Evolutionary conservation across 2,113 vertebrate genomes (phyloP).

Genomic region (Cynocephalus volans): DNA sequence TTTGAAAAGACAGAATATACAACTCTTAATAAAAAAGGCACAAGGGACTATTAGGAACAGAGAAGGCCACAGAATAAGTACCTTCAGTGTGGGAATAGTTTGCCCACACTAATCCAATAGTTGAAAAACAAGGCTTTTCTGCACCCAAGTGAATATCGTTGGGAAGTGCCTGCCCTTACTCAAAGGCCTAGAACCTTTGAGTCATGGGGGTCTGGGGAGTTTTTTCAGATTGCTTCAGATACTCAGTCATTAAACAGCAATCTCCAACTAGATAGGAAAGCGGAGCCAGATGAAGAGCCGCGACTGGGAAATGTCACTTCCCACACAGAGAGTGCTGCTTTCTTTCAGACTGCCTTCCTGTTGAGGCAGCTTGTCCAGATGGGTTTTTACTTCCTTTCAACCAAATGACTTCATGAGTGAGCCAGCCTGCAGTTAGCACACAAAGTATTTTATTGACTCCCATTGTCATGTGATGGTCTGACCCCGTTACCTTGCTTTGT

Average conservation of each 20-base stretch:
- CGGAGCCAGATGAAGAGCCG: fast-evolving
- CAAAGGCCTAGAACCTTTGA: background rate
- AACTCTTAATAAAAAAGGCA: background rate
- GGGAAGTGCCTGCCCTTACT: fast-evolving
- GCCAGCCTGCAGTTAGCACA: fast-evolving
- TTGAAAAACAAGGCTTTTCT: background rate
- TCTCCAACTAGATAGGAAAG: background rate
- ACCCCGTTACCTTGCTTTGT: background rate
- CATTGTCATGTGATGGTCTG: fast-evolving
- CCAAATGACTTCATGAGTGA: fast-evolving
- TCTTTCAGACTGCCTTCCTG: background rate
- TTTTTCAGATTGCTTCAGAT: background rate
- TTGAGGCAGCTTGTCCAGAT: background rate
- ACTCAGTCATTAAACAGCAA: fast-evolving
- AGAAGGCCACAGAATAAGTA: no score
- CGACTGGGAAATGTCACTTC: fast-evolving
- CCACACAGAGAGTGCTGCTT: fast-evolving
- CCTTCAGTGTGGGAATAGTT: fast-evolving
- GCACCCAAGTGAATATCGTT: fast-evolving
- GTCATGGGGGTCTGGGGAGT: background rate
- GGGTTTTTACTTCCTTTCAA: background rate
- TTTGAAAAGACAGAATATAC: background rate
- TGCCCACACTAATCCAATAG: background rate
- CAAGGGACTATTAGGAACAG: no score
- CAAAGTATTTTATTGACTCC: fast-evolving